Evolutionary conservation across 2,888 invertebrate genomes (phyloP).

Genomic region (Drosophila pullipes): DNA sequence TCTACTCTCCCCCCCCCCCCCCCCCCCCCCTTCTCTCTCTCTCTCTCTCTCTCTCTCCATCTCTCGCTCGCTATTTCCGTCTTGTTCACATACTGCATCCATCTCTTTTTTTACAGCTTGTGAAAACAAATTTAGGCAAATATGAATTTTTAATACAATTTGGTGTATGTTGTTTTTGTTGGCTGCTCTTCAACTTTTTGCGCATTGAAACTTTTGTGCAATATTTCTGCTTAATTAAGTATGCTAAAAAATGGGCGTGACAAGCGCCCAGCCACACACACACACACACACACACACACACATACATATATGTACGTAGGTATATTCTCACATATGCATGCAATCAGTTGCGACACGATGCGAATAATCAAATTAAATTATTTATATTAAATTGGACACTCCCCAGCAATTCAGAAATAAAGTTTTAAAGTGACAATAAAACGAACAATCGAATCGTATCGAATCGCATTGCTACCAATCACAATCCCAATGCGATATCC

Average conservation of each 20-base stretch:
- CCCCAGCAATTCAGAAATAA: not conserved
- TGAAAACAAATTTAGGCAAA: slow-evolving; percentile 72
- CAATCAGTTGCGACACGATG: slow-evolving; percentile 43
- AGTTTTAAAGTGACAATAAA: slow-evolving; percentile 21
- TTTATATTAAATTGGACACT: slow-evolving; percentile 62
- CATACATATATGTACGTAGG: not conserved
- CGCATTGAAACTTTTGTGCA: slow-evolving; percentile 61
- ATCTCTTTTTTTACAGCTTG: slow-evolving; percentile 26
- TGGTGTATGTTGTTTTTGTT: slow-evolving; percentile 46
- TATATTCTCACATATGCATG: slow-evolving; percentile 21
- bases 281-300: not conserved
- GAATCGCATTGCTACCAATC: not conserved
- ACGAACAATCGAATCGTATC: slow-evolving; percentile 11
- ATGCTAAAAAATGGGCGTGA: slow-evolving; percentile 53
- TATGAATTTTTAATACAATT: slow-evolving; percentile 80
- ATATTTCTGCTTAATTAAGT: slow-evolving; percentile 75
- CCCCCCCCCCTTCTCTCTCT: not conserved
- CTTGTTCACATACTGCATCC: not conserved
- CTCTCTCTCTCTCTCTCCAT: not conserved
- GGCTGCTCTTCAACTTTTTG: slow-evolving; percentile 54
- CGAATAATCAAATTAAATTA: slow-evolving; percentile 63
- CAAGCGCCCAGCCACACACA: not conserved
- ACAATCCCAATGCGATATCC: slow-evolving; percentile 28
- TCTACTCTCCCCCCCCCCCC: not conserved
- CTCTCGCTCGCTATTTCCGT: not conserved